Evolutionary conservation across 2,888 invertebrate species (phyloP).

Genomic region (Athalia rosae): DNA sequence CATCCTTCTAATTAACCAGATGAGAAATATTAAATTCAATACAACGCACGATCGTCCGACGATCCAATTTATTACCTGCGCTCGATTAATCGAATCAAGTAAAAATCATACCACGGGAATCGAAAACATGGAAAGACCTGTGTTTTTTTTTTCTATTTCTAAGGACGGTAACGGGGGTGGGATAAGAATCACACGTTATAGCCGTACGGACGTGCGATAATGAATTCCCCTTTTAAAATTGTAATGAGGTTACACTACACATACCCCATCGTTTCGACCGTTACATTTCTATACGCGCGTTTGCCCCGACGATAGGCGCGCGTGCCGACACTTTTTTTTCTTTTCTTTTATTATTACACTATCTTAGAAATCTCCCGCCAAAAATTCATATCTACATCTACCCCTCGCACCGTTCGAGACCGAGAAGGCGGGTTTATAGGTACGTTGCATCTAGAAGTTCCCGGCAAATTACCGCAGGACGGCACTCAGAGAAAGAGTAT

Average conservation of each 20-base stretch:
- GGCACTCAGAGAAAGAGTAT: background rate
- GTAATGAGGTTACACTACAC: conserved; percentile 27
- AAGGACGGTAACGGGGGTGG: background rate
- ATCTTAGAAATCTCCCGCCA: conserved; percentile 39
- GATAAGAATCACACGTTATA: background rate
- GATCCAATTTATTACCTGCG: background rate
- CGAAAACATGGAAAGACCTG: background rate
- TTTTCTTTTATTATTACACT: background rate
- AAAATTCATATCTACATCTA: conserved; percentile 24
- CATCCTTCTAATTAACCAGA: conserved; percentile 24
- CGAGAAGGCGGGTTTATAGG: background rate
- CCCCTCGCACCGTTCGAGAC: conserved; percentile 16
- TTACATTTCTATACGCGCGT: conserved; percentile 32
- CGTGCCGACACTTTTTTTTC: background rate
- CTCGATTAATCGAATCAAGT: too few relatives aligned
- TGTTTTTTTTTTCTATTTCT: background rate
- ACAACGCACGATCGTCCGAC: conserved; percentile 7
- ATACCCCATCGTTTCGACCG: conserved; percentile 27
- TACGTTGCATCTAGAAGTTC: conserved; percentile 1
- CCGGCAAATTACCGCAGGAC: conserved; percentile 17
- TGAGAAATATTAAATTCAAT: background rate
- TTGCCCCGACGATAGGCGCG: background rate
- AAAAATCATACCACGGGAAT: too few relatives aligned
- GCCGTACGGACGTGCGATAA: background rate
- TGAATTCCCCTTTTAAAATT: conserved; percentile 38